phyloP scores from a whole-genome alignment of 2,797 vertebrate species.

The Luscinia megarhynchos region DNA sequence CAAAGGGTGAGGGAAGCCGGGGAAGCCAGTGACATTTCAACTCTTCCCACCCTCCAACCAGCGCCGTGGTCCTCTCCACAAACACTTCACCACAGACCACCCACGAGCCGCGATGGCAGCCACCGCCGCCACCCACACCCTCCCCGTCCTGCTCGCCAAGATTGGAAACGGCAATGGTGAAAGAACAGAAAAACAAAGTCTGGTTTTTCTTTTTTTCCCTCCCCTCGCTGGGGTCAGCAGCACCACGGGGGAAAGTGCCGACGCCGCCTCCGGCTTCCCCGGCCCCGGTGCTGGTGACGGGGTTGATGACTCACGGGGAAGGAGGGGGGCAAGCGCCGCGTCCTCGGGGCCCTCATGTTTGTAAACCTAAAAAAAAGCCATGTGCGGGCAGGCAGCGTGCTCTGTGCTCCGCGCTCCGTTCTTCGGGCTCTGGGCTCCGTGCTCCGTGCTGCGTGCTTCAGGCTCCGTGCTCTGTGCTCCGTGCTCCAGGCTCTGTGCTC shows the following conservation, averaged over 20 bases:
- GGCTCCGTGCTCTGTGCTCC: too few species aligned
- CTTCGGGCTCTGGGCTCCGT: too few species aligned
- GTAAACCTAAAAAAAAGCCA: slow-evolving; percentile 68
- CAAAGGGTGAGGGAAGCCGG: background rate
- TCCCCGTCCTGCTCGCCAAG: background rate
- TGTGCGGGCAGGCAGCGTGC: slow-evolving; percentile 57
- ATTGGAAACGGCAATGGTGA: background rate
- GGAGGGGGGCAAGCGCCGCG: background rate
- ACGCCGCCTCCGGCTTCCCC: slow-evolving; percentile 4
- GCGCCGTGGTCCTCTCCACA: background rate
- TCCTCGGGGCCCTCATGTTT: slow-evolving; percentile 43
- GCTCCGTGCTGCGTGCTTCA: too few species aligned
- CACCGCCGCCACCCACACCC: accelerated
- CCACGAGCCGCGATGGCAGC: accelerated
- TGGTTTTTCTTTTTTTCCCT: background rate
- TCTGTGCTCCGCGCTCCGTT: too few species aligned
- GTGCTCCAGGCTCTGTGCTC: too few species aligned
- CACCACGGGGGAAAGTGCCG: background rate
- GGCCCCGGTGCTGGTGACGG: slow-evolving; percentile 8
- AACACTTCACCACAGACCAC: background rate
- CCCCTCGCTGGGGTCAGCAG: background rate
- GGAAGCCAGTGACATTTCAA: accelerated
- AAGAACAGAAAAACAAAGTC: background rate
- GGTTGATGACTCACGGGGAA: slow-evolving; percentile 43
- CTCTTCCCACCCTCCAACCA: background rate